A percentile compares a stretch with the other conserved stretches of the same genome.
These are phyloP conservation scores for Callipepla californica DNA, from an alignment of 2,113 vertebrate species.

Conservation along the genomic window DNA sequence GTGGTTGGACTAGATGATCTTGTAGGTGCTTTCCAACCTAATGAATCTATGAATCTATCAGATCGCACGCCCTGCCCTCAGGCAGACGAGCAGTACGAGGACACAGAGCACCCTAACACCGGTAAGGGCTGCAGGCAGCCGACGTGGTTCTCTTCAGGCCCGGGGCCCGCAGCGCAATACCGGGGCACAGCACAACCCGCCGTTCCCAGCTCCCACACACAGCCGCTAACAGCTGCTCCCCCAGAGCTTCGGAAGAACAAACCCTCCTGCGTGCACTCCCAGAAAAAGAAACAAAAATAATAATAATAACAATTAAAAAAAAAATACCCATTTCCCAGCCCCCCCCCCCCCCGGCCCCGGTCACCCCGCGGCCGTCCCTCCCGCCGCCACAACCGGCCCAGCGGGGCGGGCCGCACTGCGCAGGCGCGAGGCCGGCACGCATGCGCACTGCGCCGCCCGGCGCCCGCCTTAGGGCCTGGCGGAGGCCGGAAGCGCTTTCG, in stretches of 20 bases:
- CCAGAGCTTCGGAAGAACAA: not conserved
- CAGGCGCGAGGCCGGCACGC: not conserved
- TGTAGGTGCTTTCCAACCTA: no score
- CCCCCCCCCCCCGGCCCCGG: no score
- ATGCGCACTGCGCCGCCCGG: not conserved
- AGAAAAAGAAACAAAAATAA: not conserved
- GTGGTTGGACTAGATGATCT: no score
- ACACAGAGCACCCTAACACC: not conserved
- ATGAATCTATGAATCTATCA: no score
- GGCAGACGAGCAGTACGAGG: not conserved
- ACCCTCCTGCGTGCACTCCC: not conserved
- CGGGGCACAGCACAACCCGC: not conserved
- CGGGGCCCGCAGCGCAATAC: not conserved
- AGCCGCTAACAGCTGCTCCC: not conserved
- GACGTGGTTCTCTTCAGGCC: not conserved
- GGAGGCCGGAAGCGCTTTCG: not conserved
- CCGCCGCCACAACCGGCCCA: no score
- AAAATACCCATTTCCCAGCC: no score
- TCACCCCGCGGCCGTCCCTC: no score
- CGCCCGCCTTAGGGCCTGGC: no score
- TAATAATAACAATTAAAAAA: not conserved
- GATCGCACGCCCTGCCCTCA: not conserved
- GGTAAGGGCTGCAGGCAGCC: not conserved
- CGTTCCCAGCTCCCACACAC: fast-evolving
- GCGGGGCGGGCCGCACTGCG: not conserved